Conservation (phyloP, 2,113 vertebrate species). For the Urocolius indicus region DNA sequence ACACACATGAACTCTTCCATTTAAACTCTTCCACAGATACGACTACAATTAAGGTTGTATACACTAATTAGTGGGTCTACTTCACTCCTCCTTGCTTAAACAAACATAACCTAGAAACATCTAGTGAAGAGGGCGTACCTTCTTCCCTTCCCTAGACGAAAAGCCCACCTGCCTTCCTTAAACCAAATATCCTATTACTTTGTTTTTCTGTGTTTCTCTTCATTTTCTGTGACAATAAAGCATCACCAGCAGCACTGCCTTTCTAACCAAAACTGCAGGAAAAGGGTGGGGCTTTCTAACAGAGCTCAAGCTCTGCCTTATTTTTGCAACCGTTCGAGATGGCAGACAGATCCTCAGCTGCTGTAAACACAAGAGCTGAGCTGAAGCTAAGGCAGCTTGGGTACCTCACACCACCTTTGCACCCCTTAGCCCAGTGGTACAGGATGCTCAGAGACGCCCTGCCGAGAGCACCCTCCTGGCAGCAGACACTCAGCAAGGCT, state of each 20-base stretch:
- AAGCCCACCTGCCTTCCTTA: background rate
- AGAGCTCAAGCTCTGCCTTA: background rate
- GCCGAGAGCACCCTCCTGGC: background rate
- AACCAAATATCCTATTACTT: background rate
- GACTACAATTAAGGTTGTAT: background rate
- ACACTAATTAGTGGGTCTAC: background rate
- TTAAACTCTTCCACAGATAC: background rate
- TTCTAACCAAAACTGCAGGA: constrained; percentile 33
- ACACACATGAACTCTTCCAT: background rate
- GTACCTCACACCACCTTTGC: background rate
- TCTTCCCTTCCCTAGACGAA: background rate
- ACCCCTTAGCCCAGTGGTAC: background rate
- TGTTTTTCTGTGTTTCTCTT: background rate
- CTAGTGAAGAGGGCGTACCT: background rate
- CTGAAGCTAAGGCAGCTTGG: background rate
- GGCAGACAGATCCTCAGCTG: background rate
- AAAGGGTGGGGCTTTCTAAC: constrained; percentile 55
- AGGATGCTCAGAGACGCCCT: background rate
- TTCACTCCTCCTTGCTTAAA: background rate
- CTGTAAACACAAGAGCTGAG: background rate
- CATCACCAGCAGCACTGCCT: background rate
- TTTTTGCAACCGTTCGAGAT: background rate
- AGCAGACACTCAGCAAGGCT: background rate
- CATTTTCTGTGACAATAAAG: background rate
- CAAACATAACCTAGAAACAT: background rate